Base-by-base conservation (phyloP, 2,113 vertebrate species). In the Hemibagrus wyckioides region DNA sequence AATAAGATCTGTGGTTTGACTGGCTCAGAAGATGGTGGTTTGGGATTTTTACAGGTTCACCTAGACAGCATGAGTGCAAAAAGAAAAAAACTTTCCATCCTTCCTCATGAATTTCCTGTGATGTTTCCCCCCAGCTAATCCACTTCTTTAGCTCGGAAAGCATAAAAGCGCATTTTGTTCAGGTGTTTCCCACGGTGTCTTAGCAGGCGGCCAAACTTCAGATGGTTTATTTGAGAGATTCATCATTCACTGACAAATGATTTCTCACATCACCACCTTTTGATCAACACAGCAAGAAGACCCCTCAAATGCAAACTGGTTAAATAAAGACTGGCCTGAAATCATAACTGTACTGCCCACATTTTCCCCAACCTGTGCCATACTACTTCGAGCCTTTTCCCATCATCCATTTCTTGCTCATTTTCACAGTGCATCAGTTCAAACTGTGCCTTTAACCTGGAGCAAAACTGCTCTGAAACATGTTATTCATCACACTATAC, bases 251-350 rank as follows among this genome's bases (percentile, higher is more conserved):
- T 39, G 67, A 6, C 23, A 36, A 33, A 39, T 6, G 33, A 39
- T 39, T 5, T n/a, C 30, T 33, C 30, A 6, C 28, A 65, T 65
- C 61, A 69, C 13, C 13, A 23, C 59, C 23, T 57, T 57, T 57
- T 19, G 5, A 57, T 6, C 21, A 23, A 21, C 9, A 63, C 0
- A n/a, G 59, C 25, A 28, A 6, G 10, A 23, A 44, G 6, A 44
- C 41, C 11, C 61, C 76, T 82, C 19, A 69, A 36, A 75, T 59
- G 71, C 11, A 85, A 85, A 59, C 44, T 67, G 15, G n/a, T 33
- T 7, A 67, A 67, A 84, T 33, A 21, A 57, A 25, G 19, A 54
- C 69, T 82, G 75, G 7, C 48, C 41, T 85, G 52, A 73, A 81
- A 81, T 25, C 67, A 21, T 85, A 85, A 54, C 19, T 36, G n/a